Evolutionary conservation across 2,113 vertebrate genomes (phyloP), one percentile per base, ranked within the genome.

Genomic region (Pituophis catenifer): DNA sequence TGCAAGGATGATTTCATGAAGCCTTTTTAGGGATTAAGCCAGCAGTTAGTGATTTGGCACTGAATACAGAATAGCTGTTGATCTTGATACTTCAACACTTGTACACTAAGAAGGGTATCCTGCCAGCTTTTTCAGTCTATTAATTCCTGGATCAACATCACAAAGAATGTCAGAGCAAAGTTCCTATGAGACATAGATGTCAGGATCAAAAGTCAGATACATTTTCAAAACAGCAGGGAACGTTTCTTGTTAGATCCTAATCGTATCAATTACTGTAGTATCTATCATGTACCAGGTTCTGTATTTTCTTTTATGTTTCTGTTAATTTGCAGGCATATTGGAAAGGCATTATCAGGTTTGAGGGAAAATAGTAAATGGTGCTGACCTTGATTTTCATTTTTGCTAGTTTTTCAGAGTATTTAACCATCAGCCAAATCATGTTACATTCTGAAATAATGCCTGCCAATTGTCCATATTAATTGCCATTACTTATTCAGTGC

Each of bases 151-250:
- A 98, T 98, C 98, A 98, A 98, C 98, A 98, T 98, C 98, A 98
- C 98, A 99, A 98, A 98, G 98, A 98, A 98, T 98, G 98, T 98
- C 98, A 98, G 98, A 98, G 98, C 98, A 94, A 97, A 98, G 98
- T 99, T 99, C 98, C 98, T 99, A 98, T 98, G 99, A 99, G 98
- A 99, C 98, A 98, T 98, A 99, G 98, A 99, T 99, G 99, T 99
- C 98, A 99, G 98, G 98, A 99, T 99, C 98, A 99, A 99, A 99
- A 99, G 98, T 99, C 98, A 98, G 98, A 98, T 98, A 97, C 98
- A 98, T 98, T 99, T 98, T 98, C 97, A 9, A 95, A 98, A 95
- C 98, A 98, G 98, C 98, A 97, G 98, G 98, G 98, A 98, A 96
- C 97, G 97, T 81, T 97, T 97, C 98, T 98, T 97, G 98, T 98